Evolutionary conservation across 1,140 invertebrate genomes (phyloP).

Genomic region (Macrobrachium nipponense): DNA sequence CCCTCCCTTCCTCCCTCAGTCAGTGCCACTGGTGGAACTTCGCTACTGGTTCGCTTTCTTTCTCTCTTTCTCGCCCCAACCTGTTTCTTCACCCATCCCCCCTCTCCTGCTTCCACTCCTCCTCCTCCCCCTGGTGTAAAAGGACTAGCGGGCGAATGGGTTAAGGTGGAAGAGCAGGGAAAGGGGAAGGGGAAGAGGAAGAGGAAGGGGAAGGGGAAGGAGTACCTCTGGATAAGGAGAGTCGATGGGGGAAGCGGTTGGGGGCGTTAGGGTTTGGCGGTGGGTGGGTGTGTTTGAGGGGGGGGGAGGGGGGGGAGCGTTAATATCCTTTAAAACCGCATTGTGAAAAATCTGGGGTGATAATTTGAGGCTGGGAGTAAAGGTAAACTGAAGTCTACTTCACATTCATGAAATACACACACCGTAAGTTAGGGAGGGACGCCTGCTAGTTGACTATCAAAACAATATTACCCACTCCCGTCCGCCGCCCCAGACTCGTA

Average conservation of each 20-base stretch:
- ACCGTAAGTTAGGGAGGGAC: slow-evolving; percentile 5
- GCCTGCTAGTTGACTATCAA: slow-evolving; percentile 9
- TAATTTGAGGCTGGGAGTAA: neutral
- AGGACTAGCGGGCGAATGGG: too few species aligned
- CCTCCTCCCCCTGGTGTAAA: neutral
- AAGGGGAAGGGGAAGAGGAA: too few species aligned
- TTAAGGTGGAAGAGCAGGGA: too few species aligned
- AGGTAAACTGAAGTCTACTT: slow-evolving; percentile 10
- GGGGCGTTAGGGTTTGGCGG: too few species aligned
- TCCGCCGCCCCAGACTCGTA: neutral
- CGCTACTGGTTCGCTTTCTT: neutral
- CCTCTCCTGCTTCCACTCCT: neutral
- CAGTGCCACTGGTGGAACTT: neutral
- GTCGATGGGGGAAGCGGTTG: too few species aligned
- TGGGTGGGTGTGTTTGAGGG: too few species aligned
- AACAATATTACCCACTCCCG: slow-evolving; percentile 13
- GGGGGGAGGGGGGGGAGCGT: neutral
- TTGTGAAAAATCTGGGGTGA: slow-evolving; percentile 8
- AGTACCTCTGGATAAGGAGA: too few species aligned
- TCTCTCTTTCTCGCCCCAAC: neutral
- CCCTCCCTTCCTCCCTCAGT: neutral
- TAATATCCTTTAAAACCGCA: slow-evolving; percentile 15
- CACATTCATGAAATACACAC: slow-evolving; percentile 25
- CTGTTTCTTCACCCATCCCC: neutral
- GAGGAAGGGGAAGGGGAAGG: too few species aligned